phyloP scores from a whole-genome alignment of 2,888 invertebrate species.

The Osedax fenrisi region DNA sequence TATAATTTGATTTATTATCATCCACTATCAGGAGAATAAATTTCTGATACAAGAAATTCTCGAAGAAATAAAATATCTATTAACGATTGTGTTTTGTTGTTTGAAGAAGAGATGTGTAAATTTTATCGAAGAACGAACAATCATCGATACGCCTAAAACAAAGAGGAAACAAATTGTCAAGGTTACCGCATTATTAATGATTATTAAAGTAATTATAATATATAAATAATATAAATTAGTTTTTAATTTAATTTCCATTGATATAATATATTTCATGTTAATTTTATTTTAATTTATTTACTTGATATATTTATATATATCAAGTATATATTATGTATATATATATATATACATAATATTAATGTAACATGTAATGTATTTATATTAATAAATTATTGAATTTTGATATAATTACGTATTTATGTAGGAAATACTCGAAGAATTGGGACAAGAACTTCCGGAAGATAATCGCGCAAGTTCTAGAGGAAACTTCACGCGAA shows the following conservation, averaged over 20 bases:
- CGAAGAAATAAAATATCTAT: background rate
- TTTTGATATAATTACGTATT: background rate
- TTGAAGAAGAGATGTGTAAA: conserved; percentile 34
- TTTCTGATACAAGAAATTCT: background rate
- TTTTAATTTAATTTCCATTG: too few relatives aligned
- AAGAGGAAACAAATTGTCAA: conserved; percentile 35
- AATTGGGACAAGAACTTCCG: background rate
- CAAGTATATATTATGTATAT: background rate
- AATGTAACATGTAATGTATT: background rate
- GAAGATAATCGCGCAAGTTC: background rate
- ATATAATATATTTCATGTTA: too few relatives aligned
- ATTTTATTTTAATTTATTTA: too few relatives aligned
- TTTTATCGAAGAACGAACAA: conserved; percentile 29
- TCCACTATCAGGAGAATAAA: conserved; percentile 27
- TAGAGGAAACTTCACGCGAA: background rate
- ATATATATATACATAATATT: background rate
- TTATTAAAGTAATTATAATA: too few relatives aligned
- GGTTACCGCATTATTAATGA: background rate
- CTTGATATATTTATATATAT: background rate
- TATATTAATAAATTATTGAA: background rate
- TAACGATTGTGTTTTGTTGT: conserved; percentile 33
- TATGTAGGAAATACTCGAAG: background rate
- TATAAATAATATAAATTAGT: too few relatives aligned
- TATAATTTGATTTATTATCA: too few relatives aligned
- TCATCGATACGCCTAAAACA: conserved; percentile 24